These are phyloP conservation scores for Triplophysa rosa DNA, from an alignment of 2,113 vertebrate genomes.

Conservation along the genomic window DNA sequence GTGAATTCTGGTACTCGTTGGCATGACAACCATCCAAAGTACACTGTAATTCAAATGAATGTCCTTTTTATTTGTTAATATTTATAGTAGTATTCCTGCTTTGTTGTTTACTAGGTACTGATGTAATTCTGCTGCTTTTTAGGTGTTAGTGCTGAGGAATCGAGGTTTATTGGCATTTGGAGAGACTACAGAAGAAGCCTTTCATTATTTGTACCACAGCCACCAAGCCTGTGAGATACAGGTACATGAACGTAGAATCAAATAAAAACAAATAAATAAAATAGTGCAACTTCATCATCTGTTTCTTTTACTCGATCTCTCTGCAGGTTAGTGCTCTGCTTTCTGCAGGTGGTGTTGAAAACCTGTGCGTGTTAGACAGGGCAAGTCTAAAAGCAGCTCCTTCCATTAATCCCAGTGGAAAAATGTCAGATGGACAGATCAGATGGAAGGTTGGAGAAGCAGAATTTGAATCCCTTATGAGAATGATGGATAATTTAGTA, in stretches of 20 bases:
- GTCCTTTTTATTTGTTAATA: not conserved
- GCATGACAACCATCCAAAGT: slow-evolving; percentile 30
- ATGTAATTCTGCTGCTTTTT: slow-evolving; percentile 7
- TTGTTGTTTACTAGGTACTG: not conserved
- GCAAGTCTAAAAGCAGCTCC: slow-evolving; percentile 84
- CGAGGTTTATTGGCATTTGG: slow-evolving; percentile 91
- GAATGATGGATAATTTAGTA: slow-evolving; percentile 97
- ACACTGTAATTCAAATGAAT: not conserved
- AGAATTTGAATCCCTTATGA: slow-evolving; percentile 94
- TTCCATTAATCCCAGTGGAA: slow-evolving; percentile 71
- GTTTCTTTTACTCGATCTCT: not conserved
- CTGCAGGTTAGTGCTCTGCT: slow-evolving; percentile 85
- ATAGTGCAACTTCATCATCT: not conserved
- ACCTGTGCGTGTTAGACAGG: slow-evolving; percentile 85
- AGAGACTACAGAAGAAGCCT: slow-evolving; percentile 92
- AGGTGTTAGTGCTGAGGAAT: slow-evolving; percentile 93
- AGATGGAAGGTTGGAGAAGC: slow-evolving; percentile 94
- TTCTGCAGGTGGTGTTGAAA: slow-evolving; percentile 82
- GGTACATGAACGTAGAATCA: slow-evolving; percentile 68
- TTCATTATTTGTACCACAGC: slow-evolving; percentile 89
- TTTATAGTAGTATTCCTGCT: not conserved
- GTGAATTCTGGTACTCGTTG: slow-evolving; percentile 1
- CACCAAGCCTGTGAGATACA: slow-evolving; percentile 93
- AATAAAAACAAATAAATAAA: not conserved
- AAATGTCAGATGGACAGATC: slow-evolving; percentile 80